Conservation (phyloP, 2,888 invertebrate genomes). For the Theristus sp. region DNA sequence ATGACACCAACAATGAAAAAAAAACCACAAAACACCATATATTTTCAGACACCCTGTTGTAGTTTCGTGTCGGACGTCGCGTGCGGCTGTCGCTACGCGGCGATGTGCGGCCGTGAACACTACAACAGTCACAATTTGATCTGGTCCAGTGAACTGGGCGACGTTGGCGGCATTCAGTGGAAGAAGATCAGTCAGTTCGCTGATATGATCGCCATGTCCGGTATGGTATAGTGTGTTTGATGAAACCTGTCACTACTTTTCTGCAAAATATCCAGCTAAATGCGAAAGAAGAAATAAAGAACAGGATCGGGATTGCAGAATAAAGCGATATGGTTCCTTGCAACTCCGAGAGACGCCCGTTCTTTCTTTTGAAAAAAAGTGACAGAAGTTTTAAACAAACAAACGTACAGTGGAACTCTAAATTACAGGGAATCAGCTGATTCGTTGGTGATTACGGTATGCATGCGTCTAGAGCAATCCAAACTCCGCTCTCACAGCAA, state of each 20-base stretch:
- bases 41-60: not conserved
- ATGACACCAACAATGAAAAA: too few species aligned
- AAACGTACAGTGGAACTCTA: not conserved
- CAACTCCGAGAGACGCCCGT: too few species aligned
- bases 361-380: too few species aligned
- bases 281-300: not conserved
- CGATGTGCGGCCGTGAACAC: not conserved
- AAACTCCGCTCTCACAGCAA: too few species aligned
- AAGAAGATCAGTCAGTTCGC: not conserved
- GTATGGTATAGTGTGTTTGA: not conserved
- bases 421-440: too few species aligned
- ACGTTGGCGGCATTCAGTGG: not conserved
- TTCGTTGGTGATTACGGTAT: too few species aligned
- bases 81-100: not conserved
- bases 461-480: too few species aligned
- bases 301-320: not conserved
- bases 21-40: too few species aligned
- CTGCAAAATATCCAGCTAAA: too few species aligned
- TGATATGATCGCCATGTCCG: not conserved
- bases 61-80: not conserved
- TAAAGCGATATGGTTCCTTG: not conserved
- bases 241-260: too few species aligned
- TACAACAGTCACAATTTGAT: not conserved
- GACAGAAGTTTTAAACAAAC: too few species aligned
- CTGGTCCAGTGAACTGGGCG: not conserved